Evolutionary conservation across 2,113 vertebrate genomes (phyloP).

Genomic region (Thamnaconus septentrionalis): DNA sequence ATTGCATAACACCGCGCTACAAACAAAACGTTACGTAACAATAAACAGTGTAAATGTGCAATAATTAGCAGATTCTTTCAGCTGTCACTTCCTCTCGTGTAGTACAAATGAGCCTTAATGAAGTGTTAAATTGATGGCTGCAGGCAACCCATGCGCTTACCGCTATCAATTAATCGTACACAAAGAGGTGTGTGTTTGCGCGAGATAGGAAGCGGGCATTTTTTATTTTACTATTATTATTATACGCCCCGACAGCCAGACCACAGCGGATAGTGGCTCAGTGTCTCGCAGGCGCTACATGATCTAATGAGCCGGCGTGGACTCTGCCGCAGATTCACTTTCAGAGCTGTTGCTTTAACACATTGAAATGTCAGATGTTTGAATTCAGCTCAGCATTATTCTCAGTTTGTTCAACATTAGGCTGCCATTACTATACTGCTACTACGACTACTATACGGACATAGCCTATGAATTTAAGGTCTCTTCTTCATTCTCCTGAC

Average conservation of each 20-base stretch:
- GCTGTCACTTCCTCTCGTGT: conserved; percentile 19
- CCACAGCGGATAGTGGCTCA: neutral
- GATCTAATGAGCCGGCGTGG: too few relatives aligned
- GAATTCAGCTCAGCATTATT: too few relatives aligned
- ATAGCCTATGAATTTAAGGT: too few relatives aligned
- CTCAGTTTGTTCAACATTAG: too few relatives aligned
- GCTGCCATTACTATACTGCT: too few relatives aligned
- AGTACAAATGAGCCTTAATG: conserved; percentile 45
- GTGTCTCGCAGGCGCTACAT: neutral
- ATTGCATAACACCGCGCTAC: too few relatives aligned
- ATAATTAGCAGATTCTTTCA: conserved; percentile 47
- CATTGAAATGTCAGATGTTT: neutral
- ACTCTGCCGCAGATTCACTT: neutral
- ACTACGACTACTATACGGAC: too few relatives aligned
- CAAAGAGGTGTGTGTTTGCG: conserved; percentile 1
- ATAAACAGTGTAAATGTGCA: neutral
- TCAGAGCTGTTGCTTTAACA: neutral
- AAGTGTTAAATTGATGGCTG: conserved; percentile 59
- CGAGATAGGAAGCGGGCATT: neutral
- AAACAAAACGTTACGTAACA: too few relatives aligned
- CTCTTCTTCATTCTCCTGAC: too few relatives aligned
- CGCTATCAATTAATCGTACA: conserved; percentile 37
- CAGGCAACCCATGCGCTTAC: conserved; percentile 26
- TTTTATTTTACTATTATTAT: too few relatives aligned
- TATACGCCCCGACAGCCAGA: neutral